A percentile compares a stretch with the other conserved stretches of the same genome.
phyloP scores from a whole-genome alignment of 2,888 invertebrate genomes.

The Drosophila mimetica region DNA sequence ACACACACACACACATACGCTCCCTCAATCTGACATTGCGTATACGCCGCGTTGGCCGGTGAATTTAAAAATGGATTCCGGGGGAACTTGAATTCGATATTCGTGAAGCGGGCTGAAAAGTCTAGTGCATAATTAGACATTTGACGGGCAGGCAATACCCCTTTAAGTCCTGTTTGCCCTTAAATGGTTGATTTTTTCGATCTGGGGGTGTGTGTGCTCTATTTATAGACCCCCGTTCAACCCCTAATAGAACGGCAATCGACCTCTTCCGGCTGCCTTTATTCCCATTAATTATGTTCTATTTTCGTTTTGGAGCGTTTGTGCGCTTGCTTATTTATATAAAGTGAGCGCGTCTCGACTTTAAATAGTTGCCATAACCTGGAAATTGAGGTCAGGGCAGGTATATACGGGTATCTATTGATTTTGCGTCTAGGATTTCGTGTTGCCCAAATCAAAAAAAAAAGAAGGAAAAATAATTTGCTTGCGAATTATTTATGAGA shows the following conservation, averaged over 20 bases:
- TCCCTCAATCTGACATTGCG: constrained; percentile 18
- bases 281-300: constrained; percentile 55
- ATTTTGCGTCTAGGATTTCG: constrained; percentile 12
- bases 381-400: background rate
- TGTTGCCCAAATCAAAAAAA: background rate
- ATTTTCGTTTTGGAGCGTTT: constrained; percentile 41
- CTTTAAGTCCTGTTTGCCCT: background rate
- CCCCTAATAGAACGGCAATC: constrained; percentile 13
- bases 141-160: constrained; percentile 1
- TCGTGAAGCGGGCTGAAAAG: too few relatives aligned
- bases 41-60: constrained; percentile 23
- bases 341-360: constrained; percentile 1
- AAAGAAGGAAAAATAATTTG: background rate
- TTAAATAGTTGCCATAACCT: constrained; percentile 20
- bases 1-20: background rate
- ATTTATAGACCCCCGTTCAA: constrained; percentile 24
- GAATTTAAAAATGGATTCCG: background rate
- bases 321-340: constrained; percentile 43
- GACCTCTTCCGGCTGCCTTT: constrained; percentile 31
- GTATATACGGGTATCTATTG: constrained; percentile 14
- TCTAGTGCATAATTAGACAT: constrained; percentile 20
- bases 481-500: constrained; percentile 25
- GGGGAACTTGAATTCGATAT: background rate
- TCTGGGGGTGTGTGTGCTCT: background rate
- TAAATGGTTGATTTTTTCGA: constrained; percentile 17